Evolutionary conservation across 1,140 invertebrate genomes (phyloP).

Genomic region (Microvelia longipes): DNA sequence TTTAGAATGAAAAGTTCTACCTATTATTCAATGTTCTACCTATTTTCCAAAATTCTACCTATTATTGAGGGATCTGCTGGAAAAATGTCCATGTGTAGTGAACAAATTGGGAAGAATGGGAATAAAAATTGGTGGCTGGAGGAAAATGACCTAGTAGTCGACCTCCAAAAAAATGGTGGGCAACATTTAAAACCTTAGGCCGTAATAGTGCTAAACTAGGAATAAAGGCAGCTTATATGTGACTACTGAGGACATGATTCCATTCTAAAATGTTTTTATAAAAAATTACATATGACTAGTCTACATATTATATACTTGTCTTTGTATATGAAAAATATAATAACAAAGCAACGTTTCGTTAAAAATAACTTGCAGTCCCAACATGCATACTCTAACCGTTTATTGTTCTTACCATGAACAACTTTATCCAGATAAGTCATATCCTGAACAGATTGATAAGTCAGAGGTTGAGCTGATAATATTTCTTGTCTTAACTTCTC

Average conservation of each 20-base stretch:
- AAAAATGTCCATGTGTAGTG: too few species aligned
- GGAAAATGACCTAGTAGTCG: too few species aligned
- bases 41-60: neutral
- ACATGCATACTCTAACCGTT: too few species aligned
- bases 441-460: constrained; percentile 27
- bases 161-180: too few species aligned
- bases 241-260: neutral
- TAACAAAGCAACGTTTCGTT: neutral
- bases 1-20: neutral
- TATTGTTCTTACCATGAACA: constrained; percentile 29
- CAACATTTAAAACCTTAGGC: too few species aligned
- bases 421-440: constrained; percentile 39
- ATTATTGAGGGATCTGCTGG: too few species aligned
- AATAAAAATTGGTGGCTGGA: too few species aligned
- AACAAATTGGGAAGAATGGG: too few species aligned
- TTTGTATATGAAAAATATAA: neutral
- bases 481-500: constrained; percentile 41
- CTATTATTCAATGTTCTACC: neutral
- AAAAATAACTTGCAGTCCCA: too few species aligned
- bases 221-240: neutral
- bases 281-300: neutral
- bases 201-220: too few species aligned
- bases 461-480: constrained; percentile 22
- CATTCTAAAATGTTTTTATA: neutral
- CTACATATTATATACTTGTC: neutral